Evolutionary conservation across 2,888 invertebrate species (phyloP).

Genomic region (Metacarcinus magister): DNA sequence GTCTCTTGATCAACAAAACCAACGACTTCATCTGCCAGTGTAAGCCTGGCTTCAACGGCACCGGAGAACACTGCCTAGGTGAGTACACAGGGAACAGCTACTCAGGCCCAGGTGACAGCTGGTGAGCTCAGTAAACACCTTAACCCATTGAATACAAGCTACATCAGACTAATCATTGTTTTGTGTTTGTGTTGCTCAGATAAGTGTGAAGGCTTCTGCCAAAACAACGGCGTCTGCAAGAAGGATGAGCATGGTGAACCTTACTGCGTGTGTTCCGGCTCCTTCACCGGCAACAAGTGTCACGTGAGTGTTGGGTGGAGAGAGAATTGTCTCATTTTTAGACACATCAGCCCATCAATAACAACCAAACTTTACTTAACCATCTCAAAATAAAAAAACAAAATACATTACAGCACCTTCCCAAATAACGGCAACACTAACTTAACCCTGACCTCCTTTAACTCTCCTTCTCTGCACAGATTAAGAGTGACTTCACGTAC

Average conservation of each 20-base stretch:
- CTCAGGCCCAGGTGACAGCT: not conserved
- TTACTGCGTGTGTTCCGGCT: constrained; percentile 94
- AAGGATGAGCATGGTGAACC: constrained; percentile 90
- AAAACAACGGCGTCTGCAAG: constrained; percentile 93
- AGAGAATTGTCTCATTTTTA: not conserved
- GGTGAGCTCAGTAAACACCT: not conserved
- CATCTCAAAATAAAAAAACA: not conserved
- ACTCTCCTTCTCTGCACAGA: constrained; percentile 85
- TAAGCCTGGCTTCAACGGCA: constrained; percentile 96
- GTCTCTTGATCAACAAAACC: constrained; percentile 90
- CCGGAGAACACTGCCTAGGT: constrained; percentile 89
- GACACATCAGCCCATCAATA: not conserved
- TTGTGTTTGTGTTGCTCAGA: constrained; percentile 86
- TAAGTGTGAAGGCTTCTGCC: constrained; percentile 93
- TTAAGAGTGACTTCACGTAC: constrained; percentile 97
- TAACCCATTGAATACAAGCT: not conserved
- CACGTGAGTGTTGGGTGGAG: constrained; percentile 83
- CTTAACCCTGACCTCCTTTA: not conserved
- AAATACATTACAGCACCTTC: not conserved
- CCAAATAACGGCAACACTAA: not conserved
- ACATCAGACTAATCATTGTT: not conserved
- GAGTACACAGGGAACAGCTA: not conserved
- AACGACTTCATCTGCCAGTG: constrained; percentile 95
- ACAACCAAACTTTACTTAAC: not conserved
- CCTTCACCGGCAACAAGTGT: constrained; percentile 95